Evolutionary conservation across 2,113 vertebrate species (phyloP).

Genomic region (Pyrgilauda ruficollis): DNA sequence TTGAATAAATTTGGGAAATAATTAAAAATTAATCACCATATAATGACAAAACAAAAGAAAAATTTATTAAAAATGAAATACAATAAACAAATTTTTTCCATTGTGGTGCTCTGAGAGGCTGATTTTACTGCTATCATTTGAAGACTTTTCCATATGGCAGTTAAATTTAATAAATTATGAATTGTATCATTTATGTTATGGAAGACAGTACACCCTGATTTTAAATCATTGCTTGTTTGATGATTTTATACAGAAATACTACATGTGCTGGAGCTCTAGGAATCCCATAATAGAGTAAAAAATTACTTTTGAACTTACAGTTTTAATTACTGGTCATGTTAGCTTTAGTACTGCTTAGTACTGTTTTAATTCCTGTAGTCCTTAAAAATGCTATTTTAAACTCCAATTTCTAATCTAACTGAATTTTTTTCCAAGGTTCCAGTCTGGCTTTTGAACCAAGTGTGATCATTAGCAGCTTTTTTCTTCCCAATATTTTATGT

Average conservation of each 20-base stretch:
- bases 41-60: neutral
- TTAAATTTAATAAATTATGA: neutral
- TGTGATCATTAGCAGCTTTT: neutral
- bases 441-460: neutral
- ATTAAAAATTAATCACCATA: neutral
- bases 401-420: neutral
- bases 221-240: neutral
- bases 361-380: rapidly evolving
- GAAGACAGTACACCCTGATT: neutral
- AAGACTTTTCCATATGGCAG: neutral
- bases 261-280: neutral
- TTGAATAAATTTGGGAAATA: neutral
- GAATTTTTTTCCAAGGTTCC: neutral
- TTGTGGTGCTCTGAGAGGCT: neutral
- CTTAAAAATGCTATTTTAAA: neutral
- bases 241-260: neutral
- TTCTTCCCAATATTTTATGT: neutral
- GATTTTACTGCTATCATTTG: neutral
- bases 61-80: neutral
- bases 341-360: neutral
- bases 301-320: rapidly evolving
- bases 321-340: neutral
- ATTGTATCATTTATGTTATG: neutral
- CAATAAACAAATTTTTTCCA: neutral
- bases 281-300: neutral